Base-by-base conservation (phyloP, 1,140 invertebrate species). In the Ostrea denselamellosa region DNA sequence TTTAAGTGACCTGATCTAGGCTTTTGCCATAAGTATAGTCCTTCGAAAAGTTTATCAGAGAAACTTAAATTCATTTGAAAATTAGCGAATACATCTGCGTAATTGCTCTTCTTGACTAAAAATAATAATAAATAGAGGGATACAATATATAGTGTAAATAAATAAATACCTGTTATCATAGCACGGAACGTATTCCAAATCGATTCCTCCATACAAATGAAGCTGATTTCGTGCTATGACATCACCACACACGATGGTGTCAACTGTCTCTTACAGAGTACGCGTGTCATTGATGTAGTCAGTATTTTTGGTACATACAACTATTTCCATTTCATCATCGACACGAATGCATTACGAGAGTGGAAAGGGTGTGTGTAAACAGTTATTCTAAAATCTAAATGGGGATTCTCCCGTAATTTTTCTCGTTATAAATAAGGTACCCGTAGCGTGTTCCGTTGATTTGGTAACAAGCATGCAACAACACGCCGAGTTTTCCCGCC, bases 141-240 rank as follows among this genome's bases (percentile, higher is more conserved):
- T n/a, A n/a, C n/a, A n/a, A 44, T 44, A 44, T 44, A 44, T 44
- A 44, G 34, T 2, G 34, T 44, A 44, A 5, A 44, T 44, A 62
- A 62, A 62, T n/a, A 62, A 62, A 62, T 62, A 62, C 56, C 56
- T 62, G 56, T 62, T 19, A 62, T 62, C 56, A 62, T 62, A 14
- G 19, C 17, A 62, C 2, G 56, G 17, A 2, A 19, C 17, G 14
- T 62, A 19, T 44, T 5, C 34, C 34, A 44, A 44, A 19, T 12
- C 17, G 8, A 56, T 17, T 62, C 17, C 56, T n/a, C 56, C 56
- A 17, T 3, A 19, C 56, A 17, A 62, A n/a, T 17, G 34, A 19
- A 62, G 56, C 19, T 7, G 56, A 62, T 7, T 62, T 62, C n/a
- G 56, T 17, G 17, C 17, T 0, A 62, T 17, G 56, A n/a, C 56